Conservation (phyloP, 53 echinoderm and acorn worm genomes). For the Hippasteria phrygiana region DNA sequence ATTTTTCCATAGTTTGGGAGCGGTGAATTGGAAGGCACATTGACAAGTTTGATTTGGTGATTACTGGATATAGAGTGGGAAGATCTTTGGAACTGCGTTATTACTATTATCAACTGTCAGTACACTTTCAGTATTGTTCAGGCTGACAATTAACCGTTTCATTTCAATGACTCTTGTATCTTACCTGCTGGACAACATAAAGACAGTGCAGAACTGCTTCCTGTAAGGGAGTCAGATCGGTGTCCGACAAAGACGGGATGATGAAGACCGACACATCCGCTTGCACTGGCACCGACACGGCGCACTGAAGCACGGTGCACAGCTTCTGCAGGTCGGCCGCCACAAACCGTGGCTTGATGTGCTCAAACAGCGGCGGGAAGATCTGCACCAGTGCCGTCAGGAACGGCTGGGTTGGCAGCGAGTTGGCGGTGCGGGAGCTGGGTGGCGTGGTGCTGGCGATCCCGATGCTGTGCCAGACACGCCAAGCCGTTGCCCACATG, state of each 20-base stretch:
- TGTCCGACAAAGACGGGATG: constrained; percentile 84
- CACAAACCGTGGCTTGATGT: constrained; percentile 89
- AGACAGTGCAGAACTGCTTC: constrained; percentile 89
- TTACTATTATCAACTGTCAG: too few relatives aligned
- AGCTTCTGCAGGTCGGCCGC: constrained; percentile 93
- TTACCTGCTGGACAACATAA: constrained; percentile 89
- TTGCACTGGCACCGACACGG: constrained; percentile 95
- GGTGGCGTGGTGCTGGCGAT: constrained; percentile 83
- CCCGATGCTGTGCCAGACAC: constrained; percentile 96
- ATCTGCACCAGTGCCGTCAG: constrained; percentile 96
- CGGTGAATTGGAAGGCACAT: too few relatives aligned
- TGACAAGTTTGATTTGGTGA: too few relatives aligned
- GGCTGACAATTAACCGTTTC: too few relatives aligned
- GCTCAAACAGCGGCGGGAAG: constrained; percentile 92
- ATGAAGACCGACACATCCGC: constrained; percentile 95
- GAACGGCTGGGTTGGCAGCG: constrained; percentile 91
- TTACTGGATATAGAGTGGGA: too few relatives aligned
- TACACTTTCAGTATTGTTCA: neutral
- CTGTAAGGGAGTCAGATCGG: constrained; percentile 88
- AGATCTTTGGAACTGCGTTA: too few relatives aligned
- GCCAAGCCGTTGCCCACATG: constrained; percentile 95
- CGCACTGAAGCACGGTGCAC: constrained; percentile 88
- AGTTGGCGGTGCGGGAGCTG: constrained; percentile 67
- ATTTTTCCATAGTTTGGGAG: too few relatives aligned
- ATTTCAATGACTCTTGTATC: neutral